phyloP scores from a whole-genome alignment of 2,113 vertebrate genomes.

The Etheostoma spectabile region DNA sequence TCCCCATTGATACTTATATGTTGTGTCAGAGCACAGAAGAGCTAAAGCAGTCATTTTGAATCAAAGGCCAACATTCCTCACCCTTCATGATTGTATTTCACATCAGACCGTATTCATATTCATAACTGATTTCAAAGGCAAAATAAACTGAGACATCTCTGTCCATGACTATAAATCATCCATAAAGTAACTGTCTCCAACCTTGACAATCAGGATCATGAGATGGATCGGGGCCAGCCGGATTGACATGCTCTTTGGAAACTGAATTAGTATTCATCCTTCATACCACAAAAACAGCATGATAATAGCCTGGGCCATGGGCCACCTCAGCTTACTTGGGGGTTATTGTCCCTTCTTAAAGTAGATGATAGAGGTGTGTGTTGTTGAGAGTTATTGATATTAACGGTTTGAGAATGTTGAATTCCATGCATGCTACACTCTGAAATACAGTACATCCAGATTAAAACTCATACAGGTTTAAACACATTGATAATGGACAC shows the following conservation, averaged over 20 bases:
- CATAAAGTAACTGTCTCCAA: not conserved
- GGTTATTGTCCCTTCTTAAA: not conserved
- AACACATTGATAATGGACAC: not conserved
- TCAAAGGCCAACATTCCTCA: conserved; percentile 10
- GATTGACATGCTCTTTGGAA: not conserved
- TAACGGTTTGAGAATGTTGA: not conserved
- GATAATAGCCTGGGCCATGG: not conserved
- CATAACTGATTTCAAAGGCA: not conserved
- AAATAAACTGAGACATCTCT: not conserved
- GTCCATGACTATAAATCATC: not conserved
- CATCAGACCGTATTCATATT: not conserved
- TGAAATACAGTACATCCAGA: not conserved
- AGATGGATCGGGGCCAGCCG: not conserved
- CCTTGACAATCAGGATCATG: conserved; percentile 12
- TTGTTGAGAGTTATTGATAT: not conserved
- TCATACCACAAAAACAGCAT: not conserved
- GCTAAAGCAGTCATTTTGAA: conserved; percentile 18
- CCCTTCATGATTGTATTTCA: conserved; percentile 28
- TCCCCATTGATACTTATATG: conserved; percentile 29
- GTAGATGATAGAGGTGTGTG: not conserved
- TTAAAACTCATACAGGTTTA: not conserved
- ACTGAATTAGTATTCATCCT: not conserved
- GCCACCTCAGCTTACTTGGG: not conserved
- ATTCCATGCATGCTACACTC: not conserved
- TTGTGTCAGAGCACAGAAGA: not conserved